phyloP scores from a whole-genome alignment of 2,797 vertebrate species.

The Clarias fuscus region DNA sequence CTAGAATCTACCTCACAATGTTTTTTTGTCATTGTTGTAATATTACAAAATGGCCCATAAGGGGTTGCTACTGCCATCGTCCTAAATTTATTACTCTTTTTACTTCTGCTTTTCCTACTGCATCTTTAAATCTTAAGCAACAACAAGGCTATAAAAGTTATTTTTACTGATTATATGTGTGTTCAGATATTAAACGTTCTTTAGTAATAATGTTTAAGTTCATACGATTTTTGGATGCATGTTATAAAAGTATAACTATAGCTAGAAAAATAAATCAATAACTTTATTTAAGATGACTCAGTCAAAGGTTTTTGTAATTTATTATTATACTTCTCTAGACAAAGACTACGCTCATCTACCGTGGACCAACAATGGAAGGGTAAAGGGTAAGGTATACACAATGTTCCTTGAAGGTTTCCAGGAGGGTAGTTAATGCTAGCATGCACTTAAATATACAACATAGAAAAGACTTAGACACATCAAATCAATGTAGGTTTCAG shows the following conservation, averaged over 20 bases:
- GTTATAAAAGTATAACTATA: neutral
- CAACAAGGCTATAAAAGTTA: neutral
- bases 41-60: neutral
- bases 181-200: neutral
- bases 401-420: neutral
- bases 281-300: neutral
- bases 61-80: neutral
- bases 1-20: slow-evolving; percentile 34
- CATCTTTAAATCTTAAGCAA: neutral
- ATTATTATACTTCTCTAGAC: neutral
- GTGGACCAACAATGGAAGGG: neutral
- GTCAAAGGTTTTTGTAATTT: neutral
- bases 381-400: neutral
- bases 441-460: slow-evolving; percentile 1
- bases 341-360: neutral
- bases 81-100: slow-evolving; percentile 14
- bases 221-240: neutral
- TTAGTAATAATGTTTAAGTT: neutral
- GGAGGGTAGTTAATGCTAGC: slow-evolving; percentile 12
- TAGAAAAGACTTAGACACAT: neutral
- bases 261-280: neutral
- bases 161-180: neutral
- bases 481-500: neutral
- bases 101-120: neutral
- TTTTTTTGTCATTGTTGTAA: slow-evolving; percentile 32